These are phyloP conservation scores for Carlito syrichta DNA, from an alignment of 2,113 vertebrate species.

Conservation along the genomic window DNA sequence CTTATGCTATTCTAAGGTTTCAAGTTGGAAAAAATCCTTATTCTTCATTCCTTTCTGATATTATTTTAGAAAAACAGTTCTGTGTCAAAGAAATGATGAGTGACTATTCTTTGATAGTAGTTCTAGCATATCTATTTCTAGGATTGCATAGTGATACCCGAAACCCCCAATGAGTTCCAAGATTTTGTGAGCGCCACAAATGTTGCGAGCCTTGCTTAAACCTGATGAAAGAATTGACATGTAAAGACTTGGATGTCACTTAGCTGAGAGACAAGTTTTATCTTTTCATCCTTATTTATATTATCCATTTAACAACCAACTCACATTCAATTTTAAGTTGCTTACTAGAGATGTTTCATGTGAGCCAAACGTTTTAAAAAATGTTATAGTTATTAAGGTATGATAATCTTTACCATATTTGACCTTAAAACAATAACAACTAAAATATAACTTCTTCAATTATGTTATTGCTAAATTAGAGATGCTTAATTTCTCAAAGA, in stretches of 20 bases:
- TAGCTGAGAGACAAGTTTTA: not conserved
- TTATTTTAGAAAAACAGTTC: not conserved
- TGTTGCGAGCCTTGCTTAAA: not conserved
- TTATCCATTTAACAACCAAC: not conserved
- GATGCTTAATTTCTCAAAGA: not conserved
- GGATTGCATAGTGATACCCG: not conserved
- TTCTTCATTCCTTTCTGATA: not conserved
- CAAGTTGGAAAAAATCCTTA: not conserved
- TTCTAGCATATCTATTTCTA: not conserved
- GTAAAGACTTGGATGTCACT: not conserved
- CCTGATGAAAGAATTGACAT: not conserved
- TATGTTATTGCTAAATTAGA: not conserved
- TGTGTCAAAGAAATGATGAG: not conserved
- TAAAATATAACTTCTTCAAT: not conserved
- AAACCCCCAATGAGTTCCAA: not conserved
- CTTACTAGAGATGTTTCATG: not conserved
- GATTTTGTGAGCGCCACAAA: not conserved
- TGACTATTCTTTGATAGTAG: not conserved
- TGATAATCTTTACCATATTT: not conserved
- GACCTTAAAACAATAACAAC: not conserved
- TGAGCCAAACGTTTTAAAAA: not conserved
- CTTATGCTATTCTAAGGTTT: not conserved
- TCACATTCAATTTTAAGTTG: not conserved
- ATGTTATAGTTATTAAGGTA: not conserved
- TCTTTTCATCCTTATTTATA: not conserved